Percentiles rank a stretch among this genome's conserved stretches.
Conservation (phyloP, 2,113 vertebrate species). For the Gasterosteus nipponicus region DNA sequence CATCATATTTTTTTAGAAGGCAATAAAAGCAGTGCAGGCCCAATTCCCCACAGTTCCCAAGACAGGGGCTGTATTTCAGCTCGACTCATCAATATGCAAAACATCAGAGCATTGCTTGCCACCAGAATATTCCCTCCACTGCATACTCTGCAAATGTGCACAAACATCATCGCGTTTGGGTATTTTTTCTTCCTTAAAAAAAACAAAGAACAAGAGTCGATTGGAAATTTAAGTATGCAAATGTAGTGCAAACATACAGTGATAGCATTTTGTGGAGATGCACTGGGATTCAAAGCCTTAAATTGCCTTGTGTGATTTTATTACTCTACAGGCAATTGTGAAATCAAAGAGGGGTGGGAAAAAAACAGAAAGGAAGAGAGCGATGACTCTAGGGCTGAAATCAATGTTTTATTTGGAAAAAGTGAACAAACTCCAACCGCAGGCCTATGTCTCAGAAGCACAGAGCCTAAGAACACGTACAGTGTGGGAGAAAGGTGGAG, state of each 20-base stretch:
- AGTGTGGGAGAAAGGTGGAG: constrained; percentile 64
- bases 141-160: constrained; percentile 66
- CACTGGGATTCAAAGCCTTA: constrained; percentile 56
- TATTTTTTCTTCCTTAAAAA: constrained; percentile 2
- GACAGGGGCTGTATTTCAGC: constrained; percentile 66
- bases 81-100: constrained; percentile 80
- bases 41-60: constrained; percentile 69
- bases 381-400: constrained; percentile 56
- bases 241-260: constrained; percentile 56
- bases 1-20: constrained; percentile 69
- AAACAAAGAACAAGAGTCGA: constrained; percentile 34
- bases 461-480: constrained; percentile 49
- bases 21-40: constrained; percentile 69
- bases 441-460: constrained; percentile 70
- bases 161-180: constrained; percentile 52
- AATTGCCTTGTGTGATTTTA: constrained; percentile 65
- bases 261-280: constrained; percentile 69
- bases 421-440: constrained; percentile 63
- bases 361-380: background rate
- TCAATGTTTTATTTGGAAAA: constrained; percentile 67
- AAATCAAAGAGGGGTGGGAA: constrained; percentile 41
- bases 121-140: constrained; percentile 73
- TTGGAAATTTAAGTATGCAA: constrained; percentile 57
- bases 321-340: constrained; percentile 60
- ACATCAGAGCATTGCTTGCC: constrained; percentile 71